Evolutionary conservation across 2,888 invertebrate species (phyloP).

Genomic region (Stenolophus ochropezus): DNA sequence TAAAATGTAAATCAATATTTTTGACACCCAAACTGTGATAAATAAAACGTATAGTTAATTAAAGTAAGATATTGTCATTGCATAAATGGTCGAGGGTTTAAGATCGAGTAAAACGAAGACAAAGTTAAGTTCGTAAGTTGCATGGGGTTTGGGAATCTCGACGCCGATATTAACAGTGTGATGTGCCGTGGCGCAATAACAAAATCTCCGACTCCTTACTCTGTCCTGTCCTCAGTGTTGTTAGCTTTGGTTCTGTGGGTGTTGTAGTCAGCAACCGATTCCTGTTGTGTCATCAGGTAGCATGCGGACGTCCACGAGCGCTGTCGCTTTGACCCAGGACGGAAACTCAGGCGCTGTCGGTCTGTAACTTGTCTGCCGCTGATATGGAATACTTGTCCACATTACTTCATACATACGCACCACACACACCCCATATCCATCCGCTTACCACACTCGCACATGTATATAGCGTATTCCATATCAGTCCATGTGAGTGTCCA

Average conservation of each 20-base stretch:
- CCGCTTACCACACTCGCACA: not conserved
- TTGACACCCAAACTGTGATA: constrained; percentile 69
- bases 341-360: constrained; percentile 79
- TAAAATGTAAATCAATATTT: constrained; percentile 49
- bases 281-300: constrained; percentile 73
- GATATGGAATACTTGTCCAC: constrained; percentile 43
- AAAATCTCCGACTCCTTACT: not conserved
- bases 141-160: not conserved
- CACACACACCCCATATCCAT: not conserved
- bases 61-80: constrained; percentile 11
- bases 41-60: constrained; percentile 65
- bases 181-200: not conserved
- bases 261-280: constrained; percentile 58
- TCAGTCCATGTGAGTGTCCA: not conserved
- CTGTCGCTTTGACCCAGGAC: constrained; percentile 81
- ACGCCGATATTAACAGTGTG: constrained; percentile 7
- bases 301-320: constrained; percentile 82
- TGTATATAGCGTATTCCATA: constrained; percentile 17
- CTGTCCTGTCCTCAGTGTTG: not conserved
- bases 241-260: constrained; percentile 1
- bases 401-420: not conserved
- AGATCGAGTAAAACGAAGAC: constrained; percentile 34
- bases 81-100: not conserved
- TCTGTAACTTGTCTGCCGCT: constrained; percentile 69
- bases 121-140: constrained; percentile 19